Base-by-base conservation (phyloP, 1,140 invertebrate genomes). In the Drosophila sp. region DNA sequence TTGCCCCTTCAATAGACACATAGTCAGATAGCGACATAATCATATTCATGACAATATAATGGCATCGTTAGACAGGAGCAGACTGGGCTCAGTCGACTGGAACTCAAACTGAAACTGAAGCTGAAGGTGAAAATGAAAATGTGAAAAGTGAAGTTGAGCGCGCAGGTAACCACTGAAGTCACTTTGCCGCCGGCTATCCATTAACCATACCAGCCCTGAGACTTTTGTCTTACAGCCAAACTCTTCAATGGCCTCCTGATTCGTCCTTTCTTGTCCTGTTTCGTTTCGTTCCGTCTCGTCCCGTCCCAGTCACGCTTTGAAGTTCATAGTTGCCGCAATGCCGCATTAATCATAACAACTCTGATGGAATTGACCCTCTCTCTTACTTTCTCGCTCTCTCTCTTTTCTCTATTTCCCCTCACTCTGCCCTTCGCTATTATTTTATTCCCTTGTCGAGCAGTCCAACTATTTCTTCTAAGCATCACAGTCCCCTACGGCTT, bases 1-100 rank as follows among this genome's bases (percentile, higher is more conserved):
- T 34, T 29, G 7, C 6, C 6, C 2, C 27, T 29, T 5, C 27
- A 29, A 29, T 29, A 29, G 27, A 21, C 21, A 21, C 21, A 21
- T 4, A 21, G 21, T 21, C 21, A 21, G 21, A 21, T 29, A 29
- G 27, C 3, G 43, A 25, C 76, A 70, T 83, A 83, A 84, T 84
- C 80, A 84, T 80, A 84, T 84, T 84, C 80, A 84, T 80, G 80
- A 84, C 80, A 84, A 84, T 73, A 66, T 84, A 84, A 84, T 84
- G 80, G 72, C 80, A 80, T 84, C 80, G 80, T 84, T 83, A 84
- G 41, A 50, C 11, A 38, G 29, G 29, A 41, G 51, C 36, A 56
- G 14, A 57, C 38, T 32, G 13, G 27, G 40, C 18, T 54, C 67
- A 72, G 56, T 61, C 41, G 41, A 66, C 58, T 57, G 69, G 46